Base-by-base conservation (phyloP, 2,797 vertebrate genomes). In the Amphiprion clarkii region DNA sequence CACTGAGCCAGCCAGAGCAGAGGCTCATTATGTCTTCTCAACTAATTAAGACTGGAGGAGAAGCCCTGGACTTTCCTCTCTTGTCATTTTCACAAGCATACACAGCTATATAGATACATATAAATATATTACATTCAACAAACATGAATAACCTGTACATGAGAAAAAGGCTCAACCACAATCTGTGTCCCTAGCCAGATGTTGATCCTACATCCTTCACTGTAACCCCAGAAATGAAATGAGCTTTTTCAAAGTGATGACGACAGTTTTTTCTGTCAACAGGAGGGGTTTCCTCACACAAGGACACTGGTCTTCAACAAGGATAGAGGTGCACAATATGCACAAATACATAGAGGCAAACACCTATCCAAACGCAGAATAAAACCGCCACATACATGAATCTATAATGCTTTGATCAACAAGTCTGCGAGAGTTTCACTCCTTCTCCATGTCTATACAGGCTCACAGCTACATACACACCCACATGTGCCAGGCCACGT, bases 371-470 rank as follows among this genome's bases (percentile, higher is more conserved):
- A 14, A 48, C 25, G 31, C 5, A 61, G 23, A 69, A 57, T 53
- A 21, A 69, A 64, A n/a, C 23, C 54, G 25, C 16, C 67, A 36
- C 63, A 57, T 81, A 44, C 49, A 11, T 76, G 54, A 71, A 69
- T 75, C 68, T 64, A 19, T 72, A 29, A 67, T 39, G 67, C 57
- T 81, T 67, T 74, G 81, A 90, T 91, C 91, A 93, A 94, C 91
- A 93, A 93, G 92, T 94, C 90, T 67, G 57, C 53, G 3, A 14
- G 89, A 92, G 87, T 91, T 93, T 75, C 16, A 77, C 84, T 84
- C 76, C 78, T 58, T 31, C 67, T 74, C 74, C 71, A 78, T 78
- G 75, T 83, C 61, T 64, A 54, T 83, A 82, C 79, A 87, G 84
- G 85, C 71, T 72, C 81, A 44, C 71, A 56, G 67, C 36, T 72